These are phyloP conservation scores for Tretioscincus oriximinensis DNA, from an alignment of 2,113 vertebrate genomes.

Conservation along the genomic window DNA sequence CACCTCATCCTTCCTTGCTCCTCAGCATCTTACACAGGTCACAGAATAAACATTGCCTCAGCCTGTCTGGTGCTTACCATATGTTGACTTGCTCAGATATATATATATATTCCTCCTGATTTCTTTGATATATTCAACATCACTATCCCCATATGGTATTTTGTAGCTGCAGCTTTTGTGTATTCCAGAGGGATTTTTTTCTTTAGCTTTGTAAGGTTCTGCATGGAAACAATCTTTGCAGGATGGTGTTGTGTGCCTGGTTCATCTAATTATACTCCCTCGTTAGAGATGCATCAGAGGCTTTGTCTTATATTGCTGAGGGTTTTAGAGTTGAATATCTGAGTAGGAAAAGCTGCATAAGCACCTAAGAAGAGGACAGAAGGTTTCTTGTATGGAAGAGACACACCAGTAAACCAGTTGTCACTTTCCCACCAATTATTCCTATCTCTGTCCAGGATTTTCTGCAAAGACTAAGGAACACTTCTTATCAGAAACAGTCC, in stretches of 20 bases:
- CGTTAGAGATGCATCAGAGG: conserved; percentile 49
- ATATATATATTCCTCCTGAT: conserved; percentile 45
- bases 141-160: conserved; percentile 60
- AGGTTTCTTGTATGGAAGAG: conserved; percentile 28
- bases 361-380: conserved; percentile 36
- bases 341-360: conserved; percentile 46
- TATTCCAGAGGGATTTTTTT: conserved; percentile 50
- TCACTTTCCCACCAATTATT: conserved; percentile 18
- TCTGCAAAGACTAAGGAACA: not conserved
- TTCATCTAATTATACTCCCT: conserved; percentile 56
- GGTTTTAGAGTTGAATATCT: conserved; percentile 54
- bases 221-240: conserved; percentile 35
- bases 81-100: conserved; percentile 47
- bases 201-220: conserved; percentile 58
- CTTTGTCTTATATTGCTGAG: conserved; percentile 46
- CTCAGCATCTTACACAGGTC: conserved; percentile 19
- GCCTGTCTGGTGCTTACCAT: conserved; percentile 53
- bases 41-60: conserved; percentile 30
- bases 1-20: not conserved
- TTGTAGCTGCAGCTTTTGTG: conserved; percentile 48
- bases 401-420: conserved; percentile 2
- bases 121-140: conserved; percentile 53
- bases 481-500: not conserved
- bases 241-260: conserved; percentile 19
- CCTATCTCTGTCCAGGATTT: not conserved